phyloP scores from a whole-genome alignment of 2,797 vertebrate genomes.

The Pseudochirops cupreus region DNA sequence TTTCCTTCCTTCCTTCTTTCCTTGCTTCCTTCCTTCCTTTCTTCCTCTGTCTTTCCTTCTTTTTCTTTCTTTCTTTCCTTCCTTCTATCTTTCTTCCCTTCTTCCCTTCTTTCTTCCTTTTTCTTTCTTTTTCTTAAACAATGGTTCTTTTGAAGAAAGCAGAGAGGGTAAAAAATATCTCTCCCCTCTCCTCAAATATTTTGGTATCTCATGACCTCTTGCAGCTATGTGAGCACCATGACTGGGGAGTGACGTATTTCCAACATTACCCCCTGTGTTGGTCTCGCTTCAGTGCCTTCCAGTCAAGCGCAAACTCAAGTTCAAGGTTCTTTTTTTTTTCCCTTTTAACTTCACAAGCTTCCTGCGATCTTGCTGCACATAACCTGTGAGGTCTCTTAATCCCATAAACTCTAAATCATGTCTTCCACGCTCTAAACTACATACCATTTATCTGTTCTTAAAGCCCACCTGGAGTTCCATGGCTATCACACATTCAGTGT shows the following conservation, averaged over 20 bases:
- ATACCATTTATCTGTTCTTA: slow-evolving; percentile 50
- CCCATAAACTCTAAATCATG: slow-evolving; percentile 39
- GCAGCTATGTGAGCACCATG: neutral
- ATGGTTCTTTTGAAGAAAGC: neutral
- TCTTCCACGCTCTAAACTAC: slow-evolving; percentile 54
- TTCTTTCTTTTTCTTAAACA: neutral
- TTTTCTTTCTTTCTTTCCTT: too few species aligned
- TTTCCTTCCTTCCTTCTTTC: too few species aligned
- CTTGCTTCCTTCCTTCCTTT: too few species aligned
- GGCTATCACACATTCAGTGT: neutral
- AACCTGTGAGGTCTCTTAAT: slow-evolving; percentile 61
- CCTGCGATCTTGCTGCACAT: slow-evolving; percentile 47
- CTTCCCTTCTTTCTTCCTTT: too few species aligned
- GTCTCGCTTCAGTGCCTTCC: slow-evolving; percentile 59
- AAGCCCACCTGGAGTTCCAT: slow-evolving; percentile 23
- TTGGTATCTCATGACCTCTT: slow-evolving; percentile 45
- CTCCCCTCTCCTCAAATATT: neutral
- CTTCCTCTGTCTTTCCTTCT: too few species aligned
- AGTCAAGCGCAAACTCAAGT: slow-evolving; percentile 16
- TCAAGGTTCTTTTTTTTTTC: slow-evolving; percentile 50
- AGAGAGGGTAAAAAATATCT: neutral
- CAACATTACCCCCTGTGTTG: neutral
- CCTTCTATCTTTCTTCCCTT: too few species aligned
- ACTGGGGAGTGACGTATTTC: neutral
- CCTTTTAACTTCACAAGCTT: slow-evolving; percentile 57